Conservation (phyloP, 2,888 invertebrate genomes). For the Spisula subtruncata region DNA sequence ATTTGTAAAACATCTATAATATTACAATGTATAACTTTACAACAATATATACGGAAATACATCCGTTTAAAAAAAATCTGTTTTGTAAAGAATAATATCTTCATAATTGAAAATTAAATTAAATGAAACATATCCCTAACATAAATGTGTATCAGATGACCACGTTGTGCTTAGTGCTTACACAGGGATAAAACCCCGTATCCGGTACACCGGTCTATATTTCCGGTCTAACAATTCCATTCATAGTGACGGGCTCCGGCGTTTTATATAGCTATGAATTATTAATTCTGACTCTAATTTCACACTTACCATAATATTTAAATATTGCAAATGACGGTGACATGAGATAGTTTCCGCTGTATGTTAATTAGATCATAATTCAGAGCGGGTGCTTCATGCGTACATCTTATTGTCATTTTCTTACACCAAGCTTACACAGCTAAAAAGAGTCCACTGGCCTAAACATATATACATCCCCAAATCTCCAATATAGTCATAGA, state of each 20-base stretch:
- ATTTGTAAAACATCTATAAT: background rate
- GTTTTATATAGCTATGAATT: conserved; percentile 16
- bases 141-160: background rate
- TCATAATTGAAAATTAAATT: background rate
- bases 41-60: background rate
- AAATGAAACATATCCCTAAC: background rate
- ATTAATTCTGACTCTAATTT: background rate
- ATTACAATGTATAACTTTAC: background rate
- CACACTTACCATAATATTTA: conserved; percentile 23
- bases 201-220: conserved; percentile 2
- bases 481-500: too few species aligned
- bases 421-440: background rate
- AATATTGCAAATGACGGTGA: conserved; percentile 8
- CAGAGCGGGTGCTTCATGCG: background rate
- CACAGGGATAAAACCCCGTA: background rate
- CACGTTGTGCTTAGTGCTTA: background rate
- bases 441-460: background rate
- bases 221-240: background rate
- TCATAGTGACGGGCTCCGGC: background rate
- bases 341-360: conserved; percentile 8
- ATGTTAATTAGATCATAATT: conserved; percentile 4
- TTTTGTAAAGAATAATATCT: background rate
- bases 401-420: background rate
- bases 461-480: too few species aligned
- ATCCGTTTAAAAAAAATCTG: background rate